A percentile compares a stretch with the other conserved stretches of the same genome.
phyloP scores from a whole-genome alignment of 1,140 invertebrate species.

The Heliconius himera region DNA sequence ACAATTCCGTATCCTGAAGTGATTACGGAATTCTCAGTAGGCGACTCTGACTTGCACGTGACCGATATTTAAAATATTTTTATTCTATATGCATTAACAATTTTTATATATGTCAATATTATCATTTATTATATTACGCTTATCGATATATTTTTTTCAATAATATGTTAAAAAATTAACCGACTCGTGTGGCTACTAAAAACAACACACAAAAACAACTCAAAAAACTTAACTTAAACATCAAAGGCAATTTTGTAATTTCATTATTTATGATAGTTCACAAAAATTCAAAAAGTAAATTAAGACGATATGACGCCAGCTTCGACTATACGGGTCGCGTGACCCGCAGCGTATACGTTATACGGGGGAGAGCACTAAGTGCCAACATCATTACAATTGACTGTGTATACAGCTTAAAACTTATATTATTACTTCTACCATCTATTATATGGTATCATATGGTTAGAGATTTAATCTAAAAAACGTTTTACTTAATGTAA shows the following conservation, averaged over 20 bases:
- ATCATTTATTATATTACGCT: too few species aligned
- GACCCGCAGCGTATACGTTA: constrained; percentile 65
- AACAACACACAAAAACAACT: too few species aligned
- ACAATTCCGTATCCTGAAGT: too few species aligned
- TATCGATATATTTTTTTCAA: too few species aligned
- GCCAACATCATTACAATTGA: constrained; percentile 38
- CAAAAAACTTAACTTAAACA: too few species aligned
- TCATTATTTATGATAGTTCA: constrained; percentile 36
- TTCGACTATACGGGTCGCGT: constrained; percentile 72
- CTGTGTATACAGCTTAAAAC: constrained; percentile 26
- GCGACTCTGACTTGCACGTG: too few species aligned
- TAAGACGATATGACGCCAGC: constrained; percentile 52
- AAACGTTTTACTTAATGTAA: not conserved
- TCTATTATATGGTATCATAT: constrained; percentile 7
- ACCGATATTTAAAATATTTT: too few species aligned
- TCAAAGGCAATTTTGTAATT: constrained; percentile 30
- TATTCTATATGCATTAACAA: too few species aligned
- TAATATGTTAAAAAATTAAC: too few species aligned
- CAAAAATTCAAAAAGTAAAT: constrained; percentile 52
- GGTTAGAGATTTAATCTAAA: constrained; percentile 3
- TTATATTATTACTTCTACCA: constrained; percentile 17
- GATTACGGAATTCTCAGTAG: too few species aligned
- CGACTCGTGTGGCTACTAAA: too few species aligned
- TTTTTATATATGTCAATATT: too few species aligned
- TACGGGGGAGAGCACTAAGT: constrained; percentile 46